Evolutionary conservation across 2,113 vertebrate genomes (phyloP).

Genomic region (Nipponia nippon): DNA sequence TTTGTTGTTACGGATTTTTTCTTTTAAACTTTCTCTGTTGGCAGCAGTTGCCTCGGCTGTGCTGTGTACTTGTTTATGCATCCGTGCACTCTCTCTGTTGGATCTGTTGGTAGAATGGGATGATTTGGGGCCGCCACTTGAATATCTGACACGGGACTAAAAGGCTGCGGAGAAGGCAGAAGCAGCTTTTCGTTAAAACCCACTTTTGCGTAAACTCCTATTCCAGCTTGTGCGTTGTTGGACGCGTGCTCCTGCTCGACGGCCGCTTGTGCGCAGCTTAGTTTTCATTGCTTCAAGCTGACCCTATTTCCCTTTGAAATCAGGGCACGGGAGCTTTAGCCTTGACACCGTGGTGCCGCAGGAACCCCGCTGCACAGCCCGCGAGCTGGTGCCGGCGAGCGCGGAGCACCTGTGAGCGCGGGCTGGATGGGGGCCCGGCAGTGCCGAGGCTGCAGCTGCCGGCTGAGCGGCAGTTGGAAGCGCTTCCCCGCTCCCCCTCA

Average conservation of each 20-base stretch:
- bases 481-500: background rate
- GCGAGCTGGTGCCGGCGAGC: background rate
- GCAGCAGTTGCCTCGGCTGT: background rate
- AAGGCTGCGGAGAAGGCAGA: background rate
- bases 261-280: background rate
- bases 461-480: conserved; percentile 24
- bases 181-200: background rate
- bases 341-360: background rate
- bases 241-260: background rate
- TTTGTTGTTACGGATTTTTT: background rate
- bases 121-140: background rate
- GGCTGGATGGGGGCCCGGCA: background rate
- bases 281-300: background rate
- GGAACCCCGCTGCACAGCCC: background rate
- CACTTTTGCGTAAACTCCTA: fast-evolving
- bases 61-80: fast-evolving
- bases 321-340: conserved; percentile 9
- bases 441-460: conserved; percentile 35
- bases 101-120: background rate
- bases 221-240: background rate
- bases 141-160: fast-evolving
- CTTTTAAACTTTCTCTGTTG: background rate
- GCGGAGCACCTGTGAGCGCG: conserved; percentile 6
- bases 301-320: conserved; percentile 9
- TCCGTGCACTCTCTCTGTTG: fast-evolving